Percentiles rank a stretch among this genome's conserved stretches.
Conservation (phyloP, 2,113 vertebrate genomes). For the Tauraco erythrolophus region DNA sequence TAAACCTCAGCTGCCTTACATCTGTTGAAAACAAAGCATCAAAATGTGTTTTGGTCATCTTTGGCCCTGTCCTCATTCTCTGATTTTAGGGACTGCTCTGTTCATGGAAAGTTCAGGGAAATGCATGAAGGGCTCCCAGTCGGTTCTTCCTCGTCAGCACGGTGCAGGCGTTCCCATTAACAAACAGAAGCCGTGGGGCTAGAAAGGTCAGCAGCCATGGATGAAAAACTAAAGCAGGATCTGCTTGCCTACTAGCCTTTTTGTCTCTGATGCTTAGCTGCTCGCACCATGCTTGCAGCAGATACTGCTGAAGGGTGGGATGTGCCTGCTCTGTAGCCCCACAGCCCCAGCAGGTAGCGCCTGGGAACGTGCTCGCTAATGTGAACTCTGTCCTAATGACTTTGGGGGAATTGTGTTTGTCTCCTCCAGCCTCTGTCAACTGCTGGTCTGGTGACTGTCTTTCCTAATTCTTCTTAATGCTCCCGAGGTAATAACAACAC, state of each 20-base stretch:
- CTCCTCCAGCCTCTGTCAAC: neutral
- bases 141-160: accelerated
- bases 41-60: neutral
- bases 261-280: neutral
- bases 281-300: neutral
- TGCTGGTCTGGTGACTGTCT: neutral
- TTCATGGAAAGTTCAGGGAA: neutral
- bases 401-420: neutral
- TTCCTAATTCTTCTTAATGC: neutral
- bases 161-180: neutral
- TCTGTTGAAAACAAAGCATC: neutral
- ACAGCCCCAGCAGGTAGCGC: too few relatives aligned
- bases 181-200: accelerated
- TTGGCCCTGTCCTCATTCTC: neutral
- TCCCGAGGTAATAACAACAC: neutral
- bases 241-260: neutral
- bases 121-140: accelerated
- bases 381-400: neutral
- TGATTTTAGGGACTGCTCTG: neutral
- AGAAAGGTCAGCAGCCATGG: neutral
- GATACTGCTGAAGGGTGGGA: neutral
- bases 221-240: neutral
- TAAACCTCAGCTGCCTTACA: neutral
- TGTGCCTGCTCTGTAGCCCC: neutral
- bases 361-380: neutral